Evolutionary conservation across 2,113 vertebrate genomes (phyloP), one percentile per base, ranked within the genome.

Genomic region (Gadus macrocephalus): DNA sequence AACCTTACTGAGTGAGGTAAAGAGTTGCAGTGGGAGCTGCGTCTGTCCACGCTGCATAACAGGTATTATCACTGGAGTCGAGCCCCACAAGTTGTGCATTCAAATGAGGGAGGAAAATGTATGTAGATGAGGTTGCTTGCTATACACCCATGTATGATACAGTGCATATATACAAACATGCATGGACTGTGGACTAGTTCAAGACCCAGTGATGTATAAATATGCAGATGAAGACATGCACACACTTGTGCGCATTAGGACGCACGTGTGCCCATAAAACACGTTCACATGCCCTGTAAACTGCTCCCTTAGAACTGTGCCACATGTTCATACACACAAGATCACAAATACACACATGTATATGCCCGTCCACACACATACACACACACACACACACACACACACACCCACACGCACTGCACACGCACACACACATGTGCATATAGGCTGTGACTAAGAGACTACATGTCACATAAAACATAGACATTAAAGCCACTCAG

Each of bases 21-120:
- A 75, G 65, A 70, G 69, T 68, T 76, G 72, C 85, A 80, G 75
- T 67, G 81, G 83, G 83, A 84, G 72, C 63, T 35, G 0, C 15
- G 78, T 72, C 42, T 78, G 81, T 82, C 73, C 79, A 81, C 76
- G n/a, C 70, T 75, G 67, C 78, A 85, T 78, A 82, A 81, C 81
- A 85, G 83, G 81, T 87, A 88, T 88, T 88, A 89, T 88, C 78
- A 81, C 80, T 74, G 67, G 25, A 72, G 76, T 85, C 85, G 76
- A 61, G 11, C 38, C 71, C 71, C 77, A 69, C 78, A 81, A 85
- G 78, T 68, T 73, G 16, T 76, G 67, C 75, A 82, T 88, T 87
- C 68, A 86, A 89, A 91, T 86, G 74, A 80, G 77, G 60, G 25
- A 25, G 74, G 15, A 15, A 86, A 83, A 84, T 82, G 84, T 78